A percentile compares a stretch with the other conserved stretches of the same genome.
Conservation (phyloP, 2,113 vertebrate species). For the Mesocricetus auratus region DNA sequence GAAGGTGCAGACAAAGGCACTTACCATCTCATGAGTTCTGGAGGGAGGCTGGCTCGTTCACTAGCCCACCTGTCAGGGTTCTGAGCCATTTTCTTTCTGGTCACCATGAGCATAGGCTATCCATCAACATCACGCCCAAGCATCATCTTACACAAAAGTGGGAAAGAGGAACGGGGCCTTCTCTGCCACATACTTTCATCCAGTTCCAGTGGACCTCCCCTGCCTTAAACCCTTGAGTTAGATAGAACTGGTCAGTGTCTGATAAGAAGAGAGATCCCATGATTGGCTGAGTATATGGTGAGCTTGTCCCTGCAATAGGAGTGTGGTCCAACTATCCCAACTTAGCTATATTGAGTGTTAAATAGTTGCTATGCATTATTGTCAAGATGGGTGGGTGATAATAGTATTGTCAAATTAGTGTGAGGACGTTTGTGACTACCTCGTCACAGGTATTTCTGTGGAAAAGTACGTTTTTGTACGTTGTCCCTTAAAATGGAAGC, state of each 20-base stretch:
- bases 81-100: conserved; percentile 14
- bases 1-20: not conserved
- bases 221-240: not conserved
- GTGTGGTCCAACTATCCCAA: not conserved
- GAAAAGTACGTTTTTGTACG: conserved; percentile 12
- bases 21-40: not conserved
- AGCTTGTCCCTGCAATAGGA: not conserved
- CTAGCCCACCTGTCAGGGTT: not conserved
- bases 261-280: not conserved
- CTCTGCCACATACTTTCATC: not conserved
- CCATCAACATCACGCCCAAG: not conserved
- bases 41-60: not conserved
- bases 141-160: not conserved
- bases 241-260: not conserved
- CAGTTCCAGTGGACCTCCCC: not conserved
- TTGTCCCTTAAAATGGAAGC: conserved; percentile 2
- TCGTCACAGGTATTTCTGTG: not conserved
- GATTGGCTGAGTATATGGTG: not conserved
- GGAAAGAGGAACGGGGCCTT: conserved; percentile 8
- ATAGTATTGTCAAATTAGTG: not conserved
- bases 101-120: not conserved
- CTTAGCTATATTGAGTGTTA: not conserved
- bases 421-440: not conserved
- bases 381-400: not conserved
- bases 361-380: not conserved